phyloP scores from a whole-genome alignment of 2,113 vertebrate genomes.

The Catagonus wagneri region DNA sequence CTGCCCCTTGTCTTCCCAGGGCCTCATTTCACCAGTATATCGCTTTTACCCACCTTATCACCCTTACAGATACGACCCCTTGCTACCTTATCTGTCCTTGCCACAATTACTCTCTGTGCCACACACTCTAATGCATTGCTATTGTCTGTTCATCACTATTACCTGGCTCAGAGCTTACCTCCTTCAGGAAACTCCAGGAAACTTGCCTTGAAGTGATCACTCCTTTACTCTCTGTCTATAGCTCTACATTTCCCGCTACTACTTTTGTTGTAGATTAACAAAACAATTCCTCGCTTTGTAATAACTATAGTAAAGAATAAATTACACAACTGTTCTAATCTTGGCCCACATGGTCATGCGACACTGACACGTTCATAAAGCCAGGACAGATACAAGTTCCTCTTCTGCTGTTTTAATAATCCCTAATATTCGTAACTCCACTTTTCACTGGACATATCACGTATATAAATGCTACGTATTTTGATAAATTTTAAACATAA shows the following conservation, averaged over 20 bases:
- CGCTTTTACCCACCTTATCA: neutral
- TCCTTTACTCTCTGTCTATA: neutral
- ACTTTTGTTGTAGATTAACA: neutral
- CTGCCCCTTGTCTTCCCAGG: neutral
- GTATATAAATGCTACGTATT: neutral
- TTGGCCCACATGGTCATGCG: neutral
- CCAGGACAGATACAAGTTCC: neutral
- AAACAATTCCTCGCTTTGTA: neutral
- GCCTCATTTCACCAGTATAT: neutral
- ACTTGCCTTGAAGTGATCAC: neutral
- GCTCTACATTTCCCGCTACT: neutral
- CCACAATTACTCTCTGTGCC: neutral
- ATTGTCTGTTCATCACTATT: neutral
- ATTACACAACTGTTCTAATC: neutral
- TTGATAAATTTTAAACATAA: conserved; percentile 16
- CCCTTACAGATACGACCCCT: neutral
- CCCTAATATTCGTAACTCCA: neutral
- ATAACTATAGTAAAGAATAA: neutral
- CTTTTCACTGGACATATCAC: neutral
- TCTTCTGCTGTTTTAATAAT: neutral
- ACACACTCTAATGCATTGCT: neutral
- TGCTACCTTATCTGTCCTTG: neutral
- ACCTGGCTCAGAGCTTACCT: neutral
- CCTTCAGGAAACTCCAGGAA: neutral
- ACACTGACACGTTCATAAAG: neutral